Evolutionary conservation across 2,797 vertebrate genomes (phyloP), one percentile per base, ranked within the genome.

Genomic region (Argyrosomus regius): DNA sequence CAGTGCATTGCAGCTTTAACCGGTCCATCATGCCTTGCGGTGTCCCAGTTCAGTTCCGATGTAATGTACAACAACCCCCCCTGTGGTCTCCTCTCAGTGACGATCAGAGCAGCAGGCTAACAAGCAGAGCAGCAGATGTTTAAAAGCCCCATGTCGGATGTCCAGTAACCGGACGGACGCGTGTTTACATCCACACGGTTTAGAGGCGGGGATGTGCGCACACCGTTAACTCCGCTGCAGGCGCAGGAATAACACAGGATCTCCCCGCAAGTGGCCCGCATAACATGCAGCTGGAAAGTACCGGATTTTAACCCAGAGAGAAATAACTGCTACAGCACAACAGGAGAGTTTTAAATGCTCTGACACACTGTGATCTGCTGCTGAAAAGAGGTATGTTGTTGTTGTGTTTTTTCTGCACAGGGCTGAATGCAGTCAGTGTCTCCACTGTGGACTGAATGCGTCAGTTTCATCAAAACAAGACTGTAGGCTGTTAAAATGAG

Each of bases 11-110:
- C 94, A 85, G 95, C 96, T 93, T 94, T 92, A 95, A 92, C 91
- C 83, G 93, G 94, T 96, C 96, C 96, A 95, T 93, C 93, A 95
- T 95, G 96, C 96, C 87, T 95, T 91, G 96, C 95, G 93, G 92
- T 91, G 95, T 85, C 95, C 96, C 94, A 91, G 84, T 94, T 95
- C 92, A 92, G 93, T 92, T 92, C 91, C 90, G 13, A 88, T 63
- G 92, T 78, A 58, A 88, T 87, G 80, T 80, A 76, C 87, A 67
- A 75, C 71, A 14, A 50, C 56, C 79, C 20, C 56, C 79, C 20
- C 61, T 45, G 66, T 72, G 70, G 39, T 59, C 11, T 26, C 17
- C 48, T 39, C n/a, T 39, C 66, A 12, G 1, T 54, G 75, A 65
- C 31, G 68, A 26, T 3, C 87, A 26, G 69, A 75, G 54, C 70